phyloP scores from a whole-genome alignment of 2,888 invertebrate species.

The Arrhopalites spinosus region DNA sequence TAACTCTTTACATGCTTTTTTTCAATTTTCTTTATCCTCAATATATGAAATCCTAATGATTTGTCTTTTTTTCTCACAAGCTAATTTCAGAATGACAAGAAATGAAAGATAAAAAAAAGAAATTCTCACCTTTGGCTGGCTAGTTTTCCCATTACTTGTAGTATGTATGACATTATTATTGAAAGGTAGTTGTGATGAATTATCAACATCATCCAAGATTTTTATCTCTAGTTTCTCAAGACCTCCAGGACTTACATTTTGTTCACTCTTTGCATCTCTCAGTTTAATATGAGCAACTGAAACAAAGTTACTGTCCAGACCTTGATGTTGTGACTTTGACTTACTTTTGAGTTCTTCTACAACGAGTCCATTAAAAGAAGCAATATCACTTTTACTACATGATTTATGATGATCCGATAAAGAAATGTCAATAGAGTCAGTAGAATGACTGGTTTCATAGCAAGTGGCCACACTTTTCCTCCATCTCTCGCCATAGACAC shows the following conservation, averaged over 20 bases:
- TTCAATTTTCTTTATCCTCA: neutral
- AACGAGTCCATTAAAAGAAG: slow-evolving; percentile 53
- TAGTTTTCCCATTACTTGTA: neutral
- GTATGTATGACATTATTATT: neutral
- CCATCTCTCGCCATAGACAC: slow-evolving; percentile 54
- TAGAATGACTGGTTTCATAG: slow-evolving; percentile 55
- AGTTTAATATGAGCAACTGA: slow-evolving; percentile 56
- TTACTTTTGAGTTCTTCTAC: slow-evolving; percentile 50
- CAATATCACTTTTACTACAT: slow-evolving; percentile 55
- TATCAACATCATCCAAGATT: slow-evolving; percentile 47
- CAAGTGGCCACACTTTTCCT: slow-evolving; percentile 52
- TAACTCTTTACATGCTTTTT: neutral
- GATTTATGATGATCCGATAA: slow-evolving; percentile 47
- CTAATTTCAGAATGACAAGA: too few species aligned
- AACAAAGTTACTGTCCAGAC: slow-evolving; percentile 49
- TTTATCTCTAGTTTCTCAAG: slow-evolving; percentile 31
- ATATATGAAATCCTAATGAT: too few species aligned
- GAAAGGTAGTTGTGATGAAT: neutral
- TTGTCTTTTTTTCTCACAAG: too few species aligned
- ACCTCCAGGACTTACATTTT: slow-evolving; percentile 49
- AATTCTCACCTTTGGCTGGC: neutral
- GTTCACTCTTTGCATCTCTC: slow-evolving; percentile 56
- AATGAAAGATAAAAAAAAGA: neutral
- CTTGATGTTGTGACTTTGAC: slow-evolving; percentile 52
- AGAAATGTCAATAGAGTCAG: slow-evolving; percentile 54